A percentile compares a stretch with the other conserved stretches of the same genome.
These are phyloP conservation scores for Scaptomyza tumidula DNA, from an alignment of 2,888 invertebrate genomes.

Conservation along the genomic window DNA sequence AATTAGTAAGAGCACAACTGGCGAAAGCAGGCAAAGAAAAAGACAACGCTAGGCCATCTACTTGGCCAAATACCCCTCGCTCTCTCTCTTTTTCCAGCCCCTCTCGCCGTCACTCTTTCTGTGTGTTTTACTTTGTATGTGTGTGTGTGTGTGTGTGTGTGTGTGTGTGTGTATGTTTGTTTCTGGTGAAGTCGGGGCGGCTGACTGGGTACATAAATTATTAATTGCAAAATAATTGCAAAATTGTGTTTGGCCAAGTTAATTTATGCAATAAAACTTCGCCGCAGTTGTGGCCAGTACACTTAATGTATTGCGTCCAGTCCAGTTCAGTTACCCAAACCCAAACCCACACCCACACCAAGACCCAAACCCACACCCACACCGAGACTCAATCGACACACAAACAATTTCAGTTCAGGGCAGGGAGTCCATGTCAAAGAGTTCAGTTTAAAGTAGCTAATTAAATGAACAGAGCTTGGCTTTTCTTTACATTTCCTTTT, in stretches of 20 bases:
- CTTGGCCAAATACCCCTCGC: neutral
- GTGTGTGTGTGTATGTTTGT: constrained; percentile 8
- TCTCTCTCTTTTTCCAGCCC: neutral
- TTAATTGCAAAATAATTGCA: constrained; percentile 81
- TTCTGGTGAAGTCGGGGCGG: constrained; percentile 5
- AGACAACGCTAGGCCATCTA: constrained; percentile 32
- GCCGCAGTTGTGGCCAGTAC: constrained; percentile 43
- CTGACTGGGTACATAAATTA: constrained; percentile 69
- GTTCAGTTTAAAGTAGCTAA: constrained; percentile 45
- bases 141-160: constrained; percentile 10
- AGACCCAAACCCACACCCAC: neutral
- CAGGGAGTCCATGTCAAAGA: constrained; percentile 18
- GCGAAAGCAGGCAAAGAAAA: constrained; percentile 19
- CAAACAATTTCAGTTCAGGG: neutral
- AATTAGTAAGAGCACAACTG: constrained; percentile 34
- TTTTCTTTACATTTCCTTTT: constrained; percentile 2
- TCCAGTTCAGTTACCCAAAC: constrained; percentile 3
- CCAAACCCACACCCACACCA: neutral
- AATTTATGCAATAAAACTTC: constrained; percentile 76
- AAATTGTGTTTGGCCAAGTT: constrained; percentile 79
- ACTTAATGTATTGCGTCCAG: constrained; percentile 25
- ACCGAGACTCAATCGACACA: neutral
- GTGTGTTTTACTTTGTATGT: too few species aligned
- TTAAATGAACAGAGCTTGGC: constrained; percentile 29
- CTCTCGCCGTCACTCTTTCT: neutral